Evolutionary conservation across 2,113 vertebrate genomes (phyloP).

Genomic region (Lota lota): DNA sequence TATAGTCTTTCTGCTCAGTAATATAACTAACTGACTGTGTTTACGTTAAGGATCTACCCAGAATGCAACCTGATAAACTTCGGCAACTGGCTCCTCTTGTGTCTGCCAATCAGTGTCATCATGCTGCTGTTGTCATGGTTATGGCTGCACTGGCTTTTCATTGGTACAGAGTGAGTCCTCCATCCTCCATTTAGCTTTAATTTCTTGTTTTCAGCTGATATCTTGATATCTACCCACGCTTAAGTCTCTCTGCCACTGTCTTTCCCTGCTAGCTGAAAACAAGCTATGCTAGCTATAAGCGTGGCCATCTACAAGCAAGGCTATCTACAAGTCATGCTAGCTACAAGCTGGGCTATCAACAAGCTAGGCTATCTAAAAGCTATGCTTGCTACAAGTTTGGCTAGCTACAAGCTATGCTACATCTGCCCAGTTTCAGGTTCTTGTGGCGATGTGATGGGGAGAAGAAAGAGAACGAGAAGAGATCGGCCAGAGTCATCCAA

Average conservation of each 20-base stretch:
- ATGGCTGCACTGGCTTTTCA: constrained; percentile 89
- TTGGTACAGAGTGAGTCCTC: constrained; percentile 85
- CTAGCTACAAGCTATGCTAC: neutral
- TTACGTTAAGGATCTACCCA: constrained; percentile 80
- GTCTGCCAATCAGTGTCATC: constrained; percentile 78
- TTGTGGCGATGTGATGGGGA: constrained; percentile 72
- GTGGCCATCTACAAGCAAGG: neutral
- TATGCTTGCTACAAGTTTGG: neutral
- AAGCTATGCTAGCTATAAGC: too few species aligned
- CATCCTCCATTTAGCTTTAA: neutral
- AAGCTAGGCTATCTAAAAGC: too few species aligned
- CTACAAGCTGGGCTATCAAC: neutral
- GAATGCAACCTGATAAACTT: constrained; percentile 83
- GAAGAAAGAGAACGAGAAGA: constrained; percentile 70
- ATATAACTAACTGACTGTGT: neutral
- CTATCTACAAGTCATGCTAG: neutral
- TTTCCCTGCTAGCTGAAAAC: too few species aligned
- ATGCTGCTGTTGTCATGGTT: constrained; percentile 84
- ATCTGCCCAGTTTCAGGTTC: constrained; percentile 71
- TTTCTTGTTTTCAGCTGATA: too few species aligned
- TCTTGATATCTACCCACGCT: too few species aligned
- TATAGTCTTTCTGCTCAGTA: too few species aligned
- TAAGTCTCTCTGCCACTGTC: too few species aligned
- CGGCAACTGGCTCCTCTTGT: constrained; percentile 87
- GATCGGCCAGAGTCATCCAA: constrained; percentile 73